Base-by-base conservation (phyloP, 2,113 vertebrate species). In the Trochalopteron elliotii region DNA sequence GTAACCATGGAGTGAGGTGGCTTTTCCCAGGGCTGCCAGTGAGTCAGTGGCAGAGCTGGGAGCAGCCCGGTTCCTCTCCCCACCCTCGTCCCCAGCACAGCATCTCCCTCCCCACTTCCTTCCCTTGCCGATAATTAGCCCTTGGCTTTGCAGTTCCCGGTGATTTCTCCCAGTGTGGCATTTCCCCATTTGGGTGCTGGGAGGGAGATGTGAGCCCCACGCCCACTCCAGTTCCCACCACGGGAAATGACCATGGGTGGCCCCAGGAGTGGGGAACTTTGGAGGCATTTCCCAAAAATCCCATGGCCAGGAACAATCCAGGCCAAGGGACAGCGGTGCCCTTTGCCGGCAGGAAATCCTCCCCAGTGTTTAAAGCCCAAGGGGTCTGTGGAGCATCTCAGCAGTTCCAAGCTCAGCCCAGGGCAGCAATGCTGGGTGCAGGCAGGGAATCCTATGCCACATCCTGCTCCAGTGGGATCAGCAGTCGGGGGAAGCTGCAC, bases 41-140 rank as follows among this genome's bases (percentile, higher is more conserved):
- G 95, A 92, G 92, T 80, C 94, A 88, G 87, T 49, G 68, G 61
- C 0, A 2, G 83, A 70, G 89, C 87, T 37, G 93, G 90, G 90
- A 94, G 89, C 79, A 83, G 90, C 61, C 11, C 1, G 9, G 82
- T 85, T 95, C 90, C 94, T 74, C 52, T 95, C 79, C 91, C 91
- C 89, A 76, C 95, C 95, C 90, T 85, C 84, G 4, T 89, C 74
- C 87, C 63, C 50, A 7, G 81, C 74, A 28, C 91, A 42, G 83
- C 91, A 79, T 93, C 90, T 91, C 93, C 91, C 90, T 91, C 95
- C 91, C 74, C 40, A 11, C 67, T 96, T 94, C 94, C 95, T 93
- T 94, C 95, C 92, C 94, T 21, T 28, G 9, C n/a, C 0, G 55
- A 61, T 90, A 69, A 88, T 77, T 35, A 65, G 92, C 56, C 57